Base-by-base conservation (phyloP, 2,888 invertebrate species). In the Sialis lutaria region DNA sequence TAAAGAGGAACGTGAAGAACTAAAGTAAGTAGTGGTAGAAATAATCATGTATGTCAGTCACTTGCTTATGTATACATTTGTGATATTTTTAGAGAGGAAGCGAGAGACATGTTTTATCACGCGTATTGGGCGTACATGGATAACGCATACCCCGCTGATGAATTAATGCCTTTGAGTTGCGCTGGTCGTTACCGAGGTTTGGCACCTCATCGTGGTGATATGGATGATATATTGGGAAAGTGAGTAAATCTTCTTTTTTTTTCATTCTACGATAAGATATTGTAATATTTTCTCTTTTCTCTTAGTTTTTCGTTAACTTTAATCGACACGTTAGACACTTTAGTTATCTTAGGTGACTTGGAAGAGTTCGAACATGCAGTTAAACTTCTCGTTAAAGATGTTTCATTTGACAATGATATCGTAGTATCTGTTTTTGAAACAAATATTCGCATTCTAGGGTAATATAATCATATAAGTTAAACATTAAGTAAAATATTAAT, bases 351-450 rank as follows among this genome's bases (percentile, higher is more conserved):
- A 54, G 93, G 93, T 5, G 92, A 95, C 64, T 77, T 93, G 58
- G 79, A 85, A 44, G 93, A 96, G 69, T 98, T 98, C 69, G 96
- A 92, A 62, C 77, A 77, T 55, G 92, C 92, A 30, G 83, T 93
- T 5, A 81, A 82, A 64, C 69, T 89, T 51, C 81, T 97, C 40
- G 82, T 93, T 51, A 73, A 74, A 49, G 83, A 91, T 63, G 90
- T 96, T 6, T 77, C 75, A 47, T 97, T 98, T 65, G 92, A 98
- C 62, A 85, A 77, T 54, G 93, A 98, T 65, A 79, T 96, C 50
- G 79, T 92, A 46, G 96, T 98, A 6, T 96, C 96, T 0, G 91
- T 98, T 5, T 98, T 98, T 65, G 97, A 98, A 67, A 95, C 95
- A 6, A 98, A 97, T 64, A 98, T 98, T 56, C 74, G 97, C 55